Conservation (phyloP, 2,113 vertebrate genomes). For the Poeciliopsis retropinna region DNA sequence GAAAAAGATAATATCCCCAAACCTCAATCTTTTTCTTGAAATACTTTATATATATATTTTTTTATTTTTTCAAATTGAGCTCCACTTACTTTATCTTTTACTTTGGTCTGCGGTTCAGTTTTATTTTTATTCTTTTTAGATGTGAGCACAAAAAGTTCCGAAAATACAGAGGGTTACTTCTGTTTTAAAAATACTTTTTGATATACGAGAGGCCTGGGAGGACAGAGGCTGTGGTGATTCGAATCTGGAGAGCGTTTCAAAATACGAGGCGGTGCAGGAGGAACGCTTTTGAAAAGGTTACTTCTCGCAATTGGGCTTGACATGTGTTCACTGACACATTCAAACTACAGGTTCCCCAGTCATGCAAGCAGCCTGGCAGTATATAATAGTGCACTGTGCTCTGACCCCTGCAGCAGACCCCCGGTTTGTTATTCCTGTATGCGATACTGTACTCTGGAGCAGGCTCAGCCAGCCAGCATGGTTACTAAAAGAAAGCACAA, state of each 20-base stretch:
- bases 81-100: slow-evolving; percentile 35
- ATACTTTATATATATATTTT: slow-evolving; percentile 26
- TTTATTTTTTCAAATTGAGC: not conserved
- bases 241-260: slow-evolving; percentile 63
- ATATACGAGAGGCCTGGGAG: slow-evolving; percentile 70
- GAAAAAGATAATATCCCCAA: not conserved
- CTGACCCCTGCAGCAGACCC: slow-evolving; percentile 57
- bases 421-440: slow-evolving; percentile 79
- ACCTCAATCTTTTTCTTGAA: slow-evolving; percentile 19
- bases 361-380: slow-evolving; percentile 46
- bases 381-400: slow-evolving; percentile 78
- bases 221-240: slow-evolving; percentile 40
- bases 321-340: slow-evolving; percentile 51
- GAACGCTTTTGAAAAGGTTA: slow-evolving; percentile 45
- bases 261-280: slow-evolving; percentile 66
- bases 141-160: slow-evolving; percentile 51
- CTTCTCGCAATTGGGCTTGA: slow-evolving; percentile 67
- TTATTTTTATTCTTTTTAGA: slow-evolving; percentile 42
- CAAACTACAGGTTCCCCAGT: slow-evolving; percentile 59
- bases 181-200: slow-evolving; percentile 70
- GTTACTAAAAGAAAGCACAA: slow-evolving; percentile 74
- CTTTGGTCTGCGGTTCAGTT: slow-evolving; percentile 43
- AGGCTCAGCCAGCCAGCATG: slow-evolving; percentile 54
- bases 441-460: slow-evolving; percentile 71
- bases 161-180: slow-evolving; percentile 48